Evolutionary conservation across 2,113 vertebrate species (phyloP).

Genomic region (Dascyllus trimaculatus): DNA sequence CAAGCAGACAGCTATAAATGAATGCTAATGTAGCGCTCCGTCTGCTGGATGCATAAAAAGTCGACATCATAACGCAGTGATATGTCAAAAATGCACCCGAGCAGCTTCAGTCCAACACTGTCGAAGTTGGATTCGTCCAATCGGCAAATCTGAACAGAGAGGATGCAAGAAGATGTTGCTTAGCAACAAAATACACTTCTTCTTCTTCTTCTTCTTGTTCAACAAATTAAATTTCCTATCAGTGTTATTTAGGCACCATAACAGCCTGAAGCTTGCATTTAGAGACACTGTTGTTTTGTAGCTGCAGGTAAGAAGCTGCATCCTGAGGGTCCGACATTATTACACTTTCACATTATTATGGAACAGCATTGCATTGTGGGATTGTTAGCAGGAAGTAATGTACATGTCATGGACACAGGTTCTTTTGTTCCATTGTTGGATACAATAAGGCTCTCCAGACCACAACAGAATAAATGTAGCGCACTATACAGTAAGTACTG

Average conservation of each 20-base stretch:
- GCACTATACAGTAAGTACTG: too few relatives aligned
- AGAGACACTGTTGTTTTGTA: too few relatives aligned
- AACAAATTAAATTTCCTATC: not conserved
- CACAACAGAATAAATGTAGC: too few relatives aligned
- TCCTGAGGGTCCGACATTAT: too few relatives aligned
- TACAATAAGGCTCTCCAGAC: too few relatives aligned
- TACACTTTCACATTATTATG: too few relatives aligned
- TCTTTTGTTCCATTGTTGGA: too few relatives aligned
- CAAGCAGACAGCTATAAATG: not conserved
- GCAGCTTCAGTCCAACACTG: not conserved
- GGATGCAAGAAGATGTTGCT: conserved; percentile 25
- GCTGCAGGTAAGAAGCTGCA: too few relatives aligned
- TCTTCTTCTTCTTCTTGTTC: not conserved
- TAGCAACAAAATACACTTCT: conserved; percentile 30
- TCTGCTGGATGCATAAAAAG: not conserved
- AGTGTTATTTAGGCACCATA: not conserved
- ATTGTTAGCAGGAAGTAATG: too few relatives aligned
- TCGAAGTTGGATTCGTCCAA: not conserved
- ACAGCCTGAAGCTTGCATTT: too few relatives aligned
- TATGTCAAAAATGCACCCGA: not conserved
- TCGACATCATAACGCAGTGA: not conserved
- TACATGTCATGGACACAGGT: too few relatives aligned
- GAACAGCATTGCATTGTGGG: too few relatives aligned
- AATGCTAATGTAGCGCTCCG: not conserved
- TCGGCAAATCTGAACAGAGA: conserved; percentile 8